Percentiles rank a stretch among this genome's conserved stretches.
Evolutionary conservation across 2,113 vertebrate species (phyloP).

Genomic region (Eurypyga helias): DNA sequence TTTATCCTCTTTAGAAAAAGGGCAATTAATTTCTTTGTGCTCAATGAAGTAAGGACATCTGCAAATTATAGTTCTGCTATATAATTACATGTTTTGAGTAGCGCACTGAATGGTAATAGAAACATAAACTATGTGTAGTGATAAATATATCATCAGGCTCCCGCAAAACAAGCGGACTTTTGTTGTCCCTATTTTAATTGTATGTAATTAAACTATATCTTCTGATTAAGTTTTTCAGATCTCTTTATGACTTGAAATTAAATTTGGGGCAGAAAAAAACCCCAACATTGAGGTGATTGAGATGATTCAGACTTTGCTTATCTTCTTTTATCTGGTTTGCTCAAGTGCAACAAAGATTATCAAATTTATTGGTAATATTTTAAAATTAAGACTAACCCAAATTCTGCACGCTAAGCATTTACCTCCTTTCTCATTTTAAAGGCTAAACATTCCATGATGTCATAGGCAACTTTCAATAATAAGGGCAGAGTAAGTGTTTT

Average conservation of each 20-base stretch:
- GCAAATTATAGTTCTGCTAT: slow-evolving; percentile 47
- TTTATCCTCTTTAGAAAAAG: slow-evolving; percentile 10
- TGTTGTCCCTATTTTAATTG: background rate
- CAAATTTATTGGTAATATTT: background rate
- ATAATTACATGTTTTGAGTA: slow-evolving; percentile 59
- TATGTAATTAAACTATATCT: background rate
- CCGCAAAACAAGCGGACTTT: background rate
- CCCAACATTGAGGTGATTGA: fast-evolving
- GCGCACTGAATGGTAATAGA: background rate
- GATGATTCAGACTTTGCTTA: background rate
- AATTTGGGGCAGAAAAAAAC: background rate
- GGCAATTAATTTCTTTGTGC: slow-evolving; percentile 54
- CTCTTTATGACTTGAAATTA: background rate
- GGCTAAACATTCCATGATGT: background rate
- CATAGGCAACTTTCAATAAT: background rate
- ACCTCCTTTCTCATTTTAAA: background rate
- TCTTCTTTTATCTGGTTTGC: background rate
- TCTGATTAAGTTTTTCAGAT: background rate
- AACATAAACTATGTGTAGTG: background rate
- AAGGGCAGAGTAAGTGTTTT: background rate
- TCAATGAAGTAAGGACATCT: slow-evolving; percentile 36
- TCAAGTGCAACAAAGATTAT: background rate
- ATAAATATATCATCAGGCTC: background rate
- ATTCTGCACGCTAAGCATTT: background rate
- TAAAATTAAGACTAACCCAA: background rate